Evolutionary conservation across 2,113 vertebrate genomes (phyloP).

Genomic region (Thomomys bottae): DNA sequence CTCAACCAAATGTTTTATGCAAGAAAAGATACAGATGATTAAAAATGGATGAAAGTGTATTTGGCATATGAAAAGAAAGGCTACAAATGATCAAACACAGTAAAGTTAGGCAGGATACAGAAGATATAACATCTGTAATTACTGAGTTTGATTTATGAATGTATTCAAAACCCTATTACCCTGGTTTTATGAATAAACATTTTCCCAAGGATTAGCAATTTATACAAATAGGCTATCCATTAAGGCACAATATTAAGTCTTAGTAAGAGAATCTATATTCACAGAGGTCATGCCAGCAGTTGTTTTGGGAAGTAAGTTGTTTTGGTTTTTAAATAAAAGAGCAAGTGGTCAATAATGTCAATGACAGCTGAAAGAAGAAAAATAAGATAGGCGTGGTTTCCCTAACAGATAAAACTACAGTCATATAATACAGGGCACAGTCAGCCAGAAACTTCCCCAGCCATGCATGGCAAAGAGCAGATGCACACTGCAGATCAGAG

Average conservation of each 20-base stretch:
- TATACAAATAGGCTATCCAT: background rate
- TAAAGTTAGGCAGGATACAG: background rate
- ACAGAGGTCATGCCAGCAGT: background rate
- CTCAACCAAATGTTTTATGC: background rate
- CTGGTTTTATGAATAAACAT: background rate
- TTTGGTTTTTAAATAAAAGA: background rate
- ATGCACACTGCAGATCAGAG: fast-evolving
- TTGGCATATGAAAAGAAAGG: background rate
- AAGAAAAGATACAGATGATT: background rate
- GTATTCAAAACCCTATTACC: background rate
- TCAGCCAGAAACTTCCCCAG: background rate
- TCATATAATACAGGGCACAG: background rate
- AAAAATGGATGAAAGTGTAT: background rate
- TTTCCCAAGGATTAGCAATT: background rate
- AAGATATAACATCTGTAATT: background rate
- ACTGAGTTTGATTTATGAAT: background rate
- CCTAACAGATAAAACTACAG: background rate
- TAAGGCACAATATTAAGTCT: background rate
- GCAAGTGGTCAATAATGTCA: background rate
- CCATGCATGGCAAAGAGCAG: background rate
- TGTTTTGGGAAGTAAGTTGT: background rate
- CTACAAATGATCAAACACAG: background rate
- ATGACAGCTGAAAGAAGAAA: conserved; percentile 10
- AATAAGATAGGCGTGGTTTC: conserved; percentile 3
- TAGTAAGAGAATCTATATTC: background rate